Base-by-base conservation (phyloP, 1,140 invertebrate species). In the Phortica variegata region DNA sequence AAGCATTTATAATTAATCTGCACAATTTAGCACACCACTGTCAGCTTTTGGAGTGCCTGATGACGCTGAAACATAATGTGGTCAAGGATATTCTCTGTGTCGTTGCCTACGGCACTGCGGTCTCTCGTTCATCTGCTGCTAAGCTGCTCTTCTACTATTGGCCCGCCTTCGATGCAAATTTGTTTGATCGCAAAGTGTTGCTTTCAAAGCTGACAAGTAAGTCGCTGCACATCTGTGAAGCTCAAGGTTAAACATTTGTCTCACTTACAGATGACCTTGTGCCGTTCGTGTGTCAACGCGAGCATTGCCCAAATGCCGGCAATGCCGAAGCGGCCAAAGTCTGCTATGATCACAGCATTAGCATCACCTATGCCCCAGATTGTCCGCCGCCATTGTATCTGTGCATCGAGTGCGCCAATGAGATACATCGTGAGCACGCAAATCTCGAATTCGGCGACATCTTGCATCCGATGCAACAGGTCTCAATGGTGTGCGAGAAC, bases 131-230 rank as follows among this genome's bases (percentile, higher is more conserved):
- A 38, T 92, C 94, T 2, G 96, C 97, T 13, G 93, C 93, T 33
- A 97, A 98, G 79, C 81, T 99, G 18, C 82, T 99, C 13, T 98
- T 99, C 77, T 95, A 97, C 78, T 99, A 99, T 76, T 99, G 97
- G 95, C 97, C 97, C n/a, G 89, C 95, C 2, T 90, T 98, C 58
- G 96, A 97, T 80, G 89, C 94, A 15, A 90, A 90, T 66, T 82
- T 95, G 2, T 90, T 94, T 63, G 95, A 98, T 73, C 82, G 93
- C 36, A 89, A 91, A 68, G 87, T 89, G 1, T 82, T 95, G 26
- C 85, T 95, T 42, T 88, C 92, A 54, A 95, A 93, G 79, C 88
- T 95, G 73, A 87, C 90, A 50, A 91, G 92, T 94, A 75, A 82
- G 81, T 68, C 26, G 40, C n/a, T 42, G 6, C 13, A 6, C 13